These are phyloP conservation scores for Paramuricea clavata DNA, from an alignment of 92 coral and sea anemone genomes.

Conservation along the genomic window DNA sequence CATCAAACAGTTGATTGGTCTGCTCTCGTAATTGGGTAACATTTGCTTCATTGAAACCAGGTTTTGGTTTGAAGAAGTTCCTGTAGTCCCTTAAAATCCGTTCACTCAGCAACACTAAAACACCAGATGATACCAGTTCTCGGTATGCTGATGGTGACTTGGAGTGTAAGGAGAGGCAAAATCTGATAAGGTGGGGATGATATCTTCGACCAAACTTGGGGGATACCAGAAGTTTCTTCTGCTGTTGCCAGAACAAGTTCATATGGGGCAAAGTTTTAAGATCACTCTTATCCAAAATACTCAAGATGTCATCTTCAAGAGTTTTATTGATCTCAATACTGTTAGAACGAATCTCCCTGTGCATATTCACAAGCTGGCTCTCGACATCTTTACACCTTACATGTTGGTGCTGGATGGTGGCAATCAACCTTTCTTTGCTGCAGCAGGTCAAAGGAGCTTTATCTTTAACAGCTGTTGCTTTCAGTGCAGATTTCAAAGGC, in stretches of 20 bases:
- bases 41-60: slow-evolving; percentile 41
- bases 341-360: slow-evolving; percentile 52
- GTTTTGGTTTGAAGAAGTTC: slow-evolving; percentile 59
- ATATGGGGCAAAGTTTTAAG: slow-evolving; percentile 42
- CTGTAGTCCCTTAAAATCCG: slow-evolving; percentile 60
- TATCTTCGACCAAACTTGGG: too few species aligned
- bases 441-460: slow-evolving; percentile 63
- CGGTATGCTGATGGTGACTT: slow-evolving; percentile 58
- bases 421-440: slow-evolving; percentile 67
- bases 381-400: slow-evolving; percentile 71
- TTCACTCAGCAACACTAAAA: slow-evolving; percentile 53
- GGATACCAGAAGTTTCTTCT: neutral
- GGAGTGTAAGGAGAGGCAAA: slow-evolving; percentile 5
- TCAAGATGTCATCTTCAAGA: slow-evolving; percentile 59
- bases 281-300: slow-evolving; percentile 46
- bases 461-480: slow-evolving; percentile 40
- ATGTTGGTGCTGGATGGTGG: slow-evolving; percentile 67
- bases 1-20: slow-evolving; percentile 15
- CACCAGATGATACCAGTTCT: slow-evolving; percentile 44
- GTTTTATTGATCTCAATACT: slow-evolving; percentile 57
- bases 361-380: slow-evolving; percentile 52
- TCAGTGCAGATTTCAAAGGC: too few species aligned
- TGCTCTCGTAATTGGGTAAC: slow-evolving; percentile 1
- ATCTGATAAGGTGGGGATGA: slow-evolving; percentile 2
- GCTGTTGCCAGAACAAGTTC: slow-evolving; percentile 61